Evolutionary conservation across 2,797 vertebrate genomes (phyloP).

Genomic region (Podargus strigoides): DNA sequence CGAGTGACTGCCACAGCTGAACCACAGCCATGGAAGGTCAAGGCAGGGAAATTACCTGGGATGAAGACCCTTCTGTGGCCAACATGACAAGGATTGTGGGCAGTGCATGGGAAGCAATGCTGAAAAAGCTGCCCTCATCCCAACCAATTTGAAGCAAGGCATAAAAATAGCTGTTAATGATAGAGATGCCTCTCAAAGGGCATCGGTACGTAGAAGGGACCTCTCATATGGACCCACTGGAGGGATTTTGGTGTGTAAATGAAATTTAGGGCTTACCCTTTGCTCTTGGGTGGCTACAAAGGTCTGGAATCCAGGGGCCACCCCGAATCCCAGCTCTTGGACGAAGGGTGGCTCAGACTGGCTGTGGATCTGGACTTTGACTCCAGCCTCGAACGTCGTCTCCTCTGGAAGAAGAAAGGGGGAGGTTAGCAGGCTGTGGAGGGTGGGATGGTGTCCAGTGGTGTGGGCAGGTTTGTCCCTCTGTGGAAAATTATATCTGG

Average conservation of each 20-base stretch:
- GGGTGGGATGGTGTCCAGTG: background rate
- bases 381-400: slow-evolving; percentile 94
- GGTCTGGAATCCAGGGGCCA: slow-evolving; percentile 97
- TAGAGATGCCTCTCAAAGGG: background rate
- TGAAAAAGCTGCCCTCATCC: background rate
- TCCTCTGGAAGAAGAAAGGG: slow-evolving; percentile 83
- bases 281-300: slow-evolving; percentile 98
- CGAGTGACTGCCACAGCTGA: background rate
- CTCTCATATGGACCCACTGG: background rate
- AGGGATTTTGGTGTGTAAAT: background rate
- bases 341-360: slow-evolving; percentile 96
- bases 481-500: background rate
- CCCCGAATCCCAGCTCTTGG: slow-evolving; percentile 97
- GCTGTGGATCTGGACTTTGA: slow-evolving; percentile 98
- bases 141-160: background rate
- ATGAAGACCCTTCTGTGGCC: background rate
- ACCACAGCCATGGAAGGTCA: background rate
- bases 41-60: background rate
- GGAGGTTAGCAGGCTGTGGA: background rate
- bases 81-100: background rate
- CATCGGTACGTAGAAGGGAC: fast-evolving
- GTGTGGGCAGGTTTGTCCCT: fast-evolving
- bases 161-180: background rate
- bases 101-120: fast-evolving
- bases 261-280: slow-evolving; percentile 79